Evolutionary conservation across 2,888 invertebrate genomes (phyloP).

Genomic region (Oscheius sp.): DNA sequence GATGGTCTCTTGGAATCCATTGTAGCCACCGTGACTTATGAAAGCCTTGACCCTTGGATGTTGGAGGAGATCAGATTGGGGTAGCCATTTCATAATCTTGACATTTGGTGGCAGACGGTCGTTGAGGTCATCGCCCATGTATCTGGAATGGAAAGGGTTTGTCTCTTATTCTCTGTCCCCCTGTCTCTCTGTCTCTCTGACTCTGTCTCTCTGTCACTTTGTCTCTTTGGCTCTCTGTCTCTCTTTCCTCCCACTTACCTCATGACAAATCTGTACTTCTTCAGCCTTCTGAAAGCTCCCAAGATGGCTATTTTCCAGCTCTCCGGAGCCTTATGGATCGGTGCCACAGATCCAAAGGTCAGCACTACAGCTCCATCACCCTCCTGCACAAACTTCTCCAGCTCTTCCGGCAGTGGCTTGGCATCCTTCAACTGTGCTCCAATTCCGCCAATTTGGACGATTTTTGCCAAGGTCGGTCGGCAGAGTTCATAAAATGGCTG

Average conservation of each 20-base stretch:
- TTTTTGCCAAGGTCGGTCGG: constrained; percentile 56
- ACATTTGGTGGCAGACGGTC: constrained; percentile 37
- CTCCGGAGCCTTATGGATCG: constrained; percentile 37
- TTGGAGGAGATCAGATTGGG: constrained; percentile 42
- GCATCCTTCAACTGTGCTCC: constrained; percentile 52
- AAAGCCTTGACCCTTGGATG: constrained; percentile 37
- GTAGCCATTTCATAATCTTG: constrained; percentile 41
- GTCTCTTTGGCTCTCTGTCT: background rate
- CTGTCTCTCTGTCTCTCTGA: background rate
- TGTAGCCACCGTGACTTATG: constrained; percentile 44
- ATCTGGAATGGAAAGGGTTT: constrained; percentile 25
- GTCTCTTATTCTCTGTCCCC: background rate
- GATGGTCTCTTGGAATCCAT: constrained; percentile 39
- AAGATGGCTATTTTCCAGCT: constrained; percentile 37
- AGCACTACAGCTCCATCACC: constrained; percentile 48
- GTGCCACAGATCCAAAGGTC: constrained; percentile 51
- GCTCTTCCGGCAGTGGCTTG: constrained; percentile 43
- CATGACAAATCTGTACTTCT: constrained; percentile 55
- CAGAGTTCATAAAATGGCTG: constrained; percentile 59
- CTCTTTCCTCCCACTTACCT: background rate
- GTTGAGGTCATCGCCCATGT: constrained; percentile 23
- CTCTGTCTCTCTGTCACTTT: background rate
- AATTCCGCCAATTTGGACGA: constrained; percentile 60
- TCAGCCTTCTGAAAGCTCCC: constrained; percentile 39
- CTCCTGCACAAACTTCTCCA: constrained; percentile 36